Evolutionary conservation across 2,797 vertebrate species (phyloP).

Genomic region (Enoplosus armatus): DNA sequence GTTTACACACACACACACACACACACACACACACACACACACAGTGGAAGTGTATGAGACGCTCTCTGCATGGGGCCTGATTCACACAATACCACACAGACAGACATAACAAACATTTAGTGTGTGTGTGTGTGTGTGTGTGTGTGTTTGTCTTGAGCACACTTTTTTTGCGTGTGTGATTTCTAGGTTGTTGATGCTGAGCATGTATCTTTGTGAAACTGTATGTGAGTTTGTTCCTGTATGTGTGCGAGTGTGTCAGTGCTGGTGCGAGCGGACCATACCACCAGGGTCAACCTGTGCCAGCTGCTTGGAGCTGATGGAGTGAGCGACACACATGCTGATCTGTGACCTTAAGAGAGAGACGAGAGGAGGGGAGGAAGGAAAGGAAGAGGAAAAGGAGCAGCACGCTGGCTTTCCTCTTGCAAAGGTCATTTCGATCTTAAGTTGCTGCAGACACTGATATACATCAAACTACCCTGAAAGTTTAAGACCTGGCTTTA

Average conservation of each 20-base stretch:
- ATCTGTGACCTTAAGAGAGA: slow-evolving; percentile 66
- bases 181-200: slow-evolving; percentile 25
- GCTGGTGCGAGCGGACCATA: slow-evolving; percentile 38
- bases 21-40: slow-evolving; percentile 52
- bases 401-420: slow-evolving; percentile 14
- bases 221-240: slow-evolving; percentile 1
- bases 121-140: slow-evolving; percentile 13
- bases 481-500: background rate
- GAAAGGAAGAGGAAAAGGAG: slow-evolving; percentile 19
- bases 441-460: slow-evolving; percentile 10
- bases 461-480: background rate
- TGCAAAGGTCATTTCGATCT: slow-evolving; percentile 30
- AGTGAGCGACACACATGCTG: slow-evolving; percentile 70
- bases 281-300: slow-evolving; percentile 51
- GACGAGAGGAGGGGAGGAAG: slow-evolving; percentile 11
- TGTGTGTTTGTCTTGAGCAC: slow-evolving; percentile 8
- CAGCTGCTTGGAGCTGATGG: slow-evolving; percentile 72
- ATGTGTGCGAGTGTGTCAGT: slow-evolving; percentile 7
- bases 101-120: slow-evolving; percentile 58
- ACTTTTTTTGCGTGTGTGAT: slow-evolving; percentile 8
- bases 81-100: slow-evolving; percentile 48
- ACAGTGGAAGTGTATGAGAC: slow-evolving; percentile 54
- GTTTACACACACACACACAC: slow-evolving; percentile 55
- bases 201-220: slow-evolving; percentile 1
- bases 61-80: slow-evolving; percentile 44